Conservation (phyloP, 2,888 invertebrate genomes). For the Gryllus longicercus region DNA sequence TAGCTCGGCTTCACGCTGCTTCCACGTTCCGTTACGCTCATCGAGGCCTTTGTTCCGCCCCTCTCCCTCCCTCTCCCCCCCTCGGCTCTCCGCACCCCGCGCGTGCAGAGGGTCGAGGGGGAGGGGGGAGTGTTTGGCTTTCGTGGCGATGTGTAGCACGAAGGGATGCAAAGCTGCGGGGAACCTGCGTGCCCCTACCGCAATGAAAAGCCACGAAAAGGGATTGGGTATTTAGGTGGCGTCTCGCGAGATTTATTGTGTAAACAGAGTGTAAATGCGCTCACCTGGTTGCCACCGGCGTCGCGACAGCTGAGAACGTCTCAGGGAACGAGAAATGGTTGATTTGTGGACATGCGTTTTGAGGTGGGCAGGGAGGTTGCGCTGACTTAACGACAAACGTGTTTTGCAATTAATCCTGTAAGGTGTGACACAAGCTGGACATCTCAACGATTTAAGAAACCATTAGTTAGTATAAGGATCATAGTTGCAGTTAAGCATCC, state of each 20-base stretch:
- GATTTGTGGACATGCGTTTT: too few species aligned
- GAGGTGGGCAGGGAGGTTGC: too few species aligned
- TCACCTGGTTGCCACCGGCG: not conserved
- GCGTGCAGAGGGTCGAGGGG: not conserved
- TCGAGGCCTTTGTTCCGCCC: not conserved
- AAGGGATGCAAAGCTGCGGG: not conserved
- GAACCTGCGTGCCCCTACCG: not conserved
- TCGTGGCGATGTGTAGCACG: not conserved
- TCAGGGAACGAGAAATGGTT: too few species aligned
- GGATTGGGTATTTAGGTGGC: constrained; percentile 6
- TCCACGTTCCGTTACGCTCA: constrained; percentile 9
- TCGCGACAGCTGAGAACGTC: not conserved
- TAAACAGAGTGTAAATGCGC: not conserved
- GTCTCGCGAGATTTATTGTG: not conserved
- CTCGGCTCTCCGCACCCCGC: too few species aligned
- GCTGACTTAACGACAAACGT: too few species aligned
- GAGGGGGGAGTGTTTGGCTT: not conserved
- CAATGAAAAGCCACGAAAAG: not conserved
- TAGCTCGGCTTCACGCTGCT: not conserved
- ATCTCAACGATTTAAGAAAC: too few species aligned
- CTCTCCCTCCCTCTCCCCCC: too few species aligned
- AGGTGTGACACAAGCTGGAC: too few species aligned
- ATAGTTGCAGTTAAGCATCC: too few species aligned
- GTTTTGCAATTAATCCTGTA: too few species aligned
- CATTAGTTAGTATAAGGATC: too few species aligned